phyloP scores from a whole-genome alignment of 1,140 invertebrate species.

The Microplitis mediator region DNA sequence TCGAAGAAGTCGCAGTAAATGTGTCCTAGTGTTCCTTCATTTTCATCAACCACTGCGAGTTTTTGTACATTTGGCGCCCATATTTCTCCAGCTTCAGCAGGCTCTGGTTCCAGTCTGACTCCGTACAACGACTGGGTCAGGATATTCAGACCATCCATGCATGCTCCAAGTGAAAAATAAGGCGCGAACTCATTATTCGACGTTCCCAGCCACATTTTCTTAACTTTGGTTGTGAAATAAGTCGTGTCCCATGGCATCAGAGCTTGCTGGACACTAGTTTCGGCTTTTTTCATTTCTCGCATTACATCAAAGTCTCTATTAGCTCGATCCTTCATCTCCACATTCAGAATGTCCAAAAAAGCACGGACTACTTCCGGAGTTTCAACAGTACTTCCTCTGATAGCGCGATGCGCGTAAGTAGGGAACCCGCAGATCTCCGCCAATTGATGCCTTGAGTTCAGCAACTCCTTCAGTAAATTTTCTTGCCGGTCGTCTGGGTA shows the following conservation, averaged over 20 bases:
- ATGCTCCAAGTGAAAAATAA: slow-evolving; percentile 92
- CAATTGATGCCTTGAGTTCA: slow-evolving; percentile 76
- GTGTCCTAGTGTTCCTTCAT: slow-evolving; percentile 82
- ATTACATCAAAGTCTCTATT: slow-evolving; percentile 75
- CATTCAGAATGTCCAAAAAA: slow-evolving; percentile 81
- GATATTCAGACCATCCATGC: slow-evolving; percentile 94
- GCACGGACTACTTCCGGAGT: slow-evolving; percentile 76
- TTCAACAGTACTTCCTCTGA: slow-evolving; percentile 86
- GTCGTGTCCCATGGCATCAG: slow-evolving; percentile 84
- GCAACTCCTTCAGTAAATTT: slow-evolving; percentile 72
- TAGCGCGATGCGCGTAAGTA: slow-evolving; percentile 86
- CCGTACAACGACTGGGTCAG: slow-evolving; percentile 82
- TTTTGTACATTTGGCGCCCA: slow-evolving; percentile 91
- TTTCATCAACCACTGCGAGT: slow-evolving; percentile 79
- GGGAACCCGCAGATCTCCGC: slow-evolving; percentile 86
- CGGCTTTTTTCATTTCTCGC: slow-evolving; percentile 73
- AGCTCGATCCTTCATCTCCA: slow-evolving; percentile 71
- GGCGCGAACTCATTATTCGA: slow-evolving; percentile 75
- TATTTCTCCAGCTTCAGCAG: slow-evolving; percentile 72
- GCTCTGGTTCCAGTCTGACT: slow-evolving; percentile 75
- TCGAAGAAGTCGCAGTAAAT: slow-evolving; percentile 99
- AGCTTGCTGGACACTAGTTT: slow-evolving; percentile 54
- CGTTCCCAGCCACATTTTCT: slow-evolving; percentile 72
- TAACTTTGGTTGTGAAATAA: slow-evolving; percentile 77
- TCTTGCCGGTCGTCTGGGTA: slow-evolving; percentile 81